A percentile compares a stretch with the other conserved stretches of the same genome.
phyloP scores from a whole-genome alignment of 1,140 invertebrate genomes.

The Battus philenor region DNA sequence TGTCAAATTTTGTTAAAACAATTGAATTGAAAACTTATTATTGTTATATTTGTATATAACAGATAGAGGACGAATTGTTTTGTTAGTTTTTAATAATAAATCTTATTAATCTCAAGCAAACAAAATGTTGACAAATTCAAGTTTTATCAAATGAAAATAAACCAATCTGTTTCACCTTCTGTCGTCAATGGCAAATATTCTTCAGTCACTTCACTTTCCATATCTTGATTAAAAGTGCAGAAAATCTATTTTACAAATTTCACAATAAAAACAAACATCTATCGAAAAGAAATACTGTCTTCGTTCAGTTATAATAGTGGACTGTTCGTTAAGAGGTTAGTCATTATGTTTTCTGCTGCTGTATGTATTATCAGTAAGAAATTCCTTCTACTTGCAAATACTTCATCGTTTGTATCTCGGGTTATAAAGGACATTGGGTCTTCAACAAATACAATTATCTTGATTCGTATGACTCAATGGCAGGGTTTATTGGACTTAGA shows the following conservation, averaged over 20 bases:
- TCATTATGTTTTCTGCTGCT: background rate
- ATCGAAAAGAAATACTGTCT: conserved; percentile 10
- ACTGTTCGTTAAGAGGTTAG: conserved; percentile 11
- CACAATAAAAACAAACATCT: background rate
- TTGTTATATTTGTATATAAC: background rate
- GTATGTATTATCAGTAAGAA: conserved; percentile 3
- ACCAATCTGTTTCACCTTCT: background rate
- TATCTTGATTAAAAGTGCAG: background rate
- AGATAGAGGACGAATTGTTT: too few species aligned
- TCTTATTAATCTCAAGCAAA: too few species aligned
- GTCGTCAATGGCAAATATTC: background rate
- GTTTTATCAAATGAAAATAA: too few species aligned
- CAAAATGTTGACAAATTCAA: too few species aligned
- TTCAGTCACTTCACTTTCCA: background rate
- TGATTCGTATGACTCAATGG: background rate
- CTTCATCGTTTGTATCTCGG: conserved; percentile 9
- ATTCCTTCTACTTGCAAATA: conserved; percentile 4
- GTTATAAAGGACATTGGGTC: background rate
- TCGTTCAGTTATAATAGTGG: conserved; percentile 10
- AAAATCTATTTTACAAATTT: background rate
- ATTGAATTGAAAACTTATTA: too few species aligned
- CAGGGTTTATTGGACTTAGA: too few species aligned
- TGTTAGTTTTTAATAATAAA: too few species aligned
- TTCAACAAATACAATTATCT: conserved; percentile 7
- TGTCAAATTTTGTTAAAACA: too few species aligned